Conservation (phyloP, 2,113 vertebrate genomes). For the Craseonycteris thonglongyai region DNA sequence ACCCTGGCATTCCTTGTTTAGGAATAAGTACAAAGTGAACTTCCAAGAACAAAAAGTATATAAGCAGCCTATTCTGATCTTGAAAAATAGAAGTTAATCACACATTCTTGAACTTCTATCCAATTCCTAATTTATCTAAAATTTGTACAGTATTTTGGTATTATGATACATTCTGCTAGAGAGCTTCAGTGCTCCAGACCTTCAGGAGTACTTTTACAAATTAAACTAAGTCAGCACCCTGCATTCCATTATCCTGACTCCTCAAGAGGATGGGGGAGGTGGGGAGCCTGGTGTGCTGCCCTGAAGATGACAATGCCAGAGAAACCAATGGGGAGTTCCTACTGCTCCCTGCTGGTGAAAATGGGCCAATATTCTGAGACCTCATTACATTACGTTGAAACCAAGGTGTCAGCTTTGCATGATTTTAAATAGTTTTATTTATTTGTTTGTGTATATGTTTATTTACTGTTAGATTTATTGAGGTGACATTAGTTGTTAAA, state of each 20-base stretch:
- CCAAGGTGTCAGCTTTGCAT: neutral
- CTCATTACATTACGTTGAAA: neutral
- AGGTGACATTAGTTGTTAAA: no score
- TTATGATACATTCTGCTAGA: neutral
- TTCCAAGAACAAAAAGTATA: neutral
- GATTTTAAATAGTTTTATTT: neutral
- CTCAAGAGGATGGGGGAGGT: neutral
- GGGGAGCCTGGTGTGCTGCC: neutral
- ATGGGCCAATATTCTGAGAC: neutral
- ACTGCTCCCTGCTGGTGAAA: slow-evolving; percentile 49
- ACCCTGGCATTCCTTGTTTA: neutral
- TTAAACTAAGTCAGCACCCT: neutral
- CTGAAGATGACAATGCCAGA: neutral
- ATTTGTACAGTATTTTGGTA: neutral
- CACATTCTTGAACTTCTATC: neutral
- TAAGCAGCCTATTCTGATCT: neutral
- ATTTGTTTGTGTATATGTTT: no score
- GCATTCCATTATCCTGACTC: neutral
- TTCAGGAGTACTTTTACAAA: neutral
- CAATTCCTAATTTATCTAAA: slow-evolving; percentile 9
- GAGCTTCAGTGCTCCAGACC: neutral
- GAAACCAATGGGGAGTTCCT: neutral
- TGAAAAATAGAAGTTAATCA: neutral
- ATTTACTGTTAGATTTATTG: no score
- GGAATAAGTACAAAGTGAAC: neutral